Evolutionary conservation across 2,888 invertebrate genomes (phyloP).

Genomic region (Halictus quadricinctus): DNA sequence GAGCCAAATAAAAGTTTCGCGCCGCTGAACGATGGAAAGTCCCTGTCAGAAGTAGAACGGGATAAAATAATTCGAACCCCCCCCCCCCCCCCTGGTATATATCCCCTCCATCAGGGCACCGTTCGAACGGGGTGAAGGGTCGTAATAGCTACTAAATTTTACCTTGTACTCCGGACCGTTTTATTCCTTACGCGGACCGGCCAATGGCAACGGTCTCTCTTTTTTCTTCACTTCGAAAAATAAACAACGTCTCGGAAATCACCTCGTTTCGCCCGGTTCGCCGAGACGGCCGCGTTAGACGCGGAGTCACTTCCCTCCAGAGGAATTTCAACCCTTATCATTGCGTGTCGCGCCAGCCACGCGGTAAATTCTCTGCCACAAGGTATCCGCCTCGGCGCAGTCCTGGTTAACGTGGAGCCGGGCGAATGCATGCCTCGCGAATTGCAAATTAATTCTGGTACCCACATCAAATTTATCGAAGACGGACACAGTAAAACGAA

Average conservation of each 20-base stretch:
- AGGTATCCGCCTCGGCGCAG: neutral
- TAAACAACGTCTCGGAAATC: slow-evolving; percentile 24
- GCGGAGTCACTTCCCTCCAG: slow-evolving; percentile 7
- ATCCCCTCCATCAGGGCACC: neutral
- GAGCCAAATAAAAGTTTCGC: slow-evolving; percentile 34
- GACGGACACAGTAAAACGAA: neutral
- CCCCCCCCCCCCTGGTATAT: too few species aligned
- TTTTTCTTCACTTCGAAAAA: neutral
- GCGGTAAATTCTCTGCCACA: neutral
- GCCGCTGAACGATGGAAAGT: slow-evolving; percentile 11
- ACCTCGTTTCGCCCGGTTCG: slow-evolving; percentile 1
- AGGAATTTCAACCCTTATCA: slow-evolving; percentile 19
- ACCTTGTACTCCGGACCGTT: neutral
- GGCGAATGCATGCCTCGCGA: neutral
- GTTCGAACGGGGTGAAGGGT: neutral
- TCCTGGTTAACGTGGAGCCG: neutral
- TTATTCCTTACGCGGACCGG: too few species aligned
- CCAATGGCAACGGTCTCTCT: too few species aligned
- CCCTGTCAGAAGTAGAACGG: slow-evolving; percentile 20
- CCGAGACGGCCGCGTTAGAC: neutral
- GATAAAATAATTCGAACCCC: slow-evolving; percentile 26
- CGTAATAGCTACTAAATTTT: slow-evolving; percentile 33
- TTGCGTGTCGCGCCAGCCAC: slow-evolving; percentile 26
- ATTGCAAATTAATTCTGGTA: slow-evolving; percentile 4
- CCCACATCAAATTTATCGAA: neutral